Base-by-base conservation (phyloP, 2,888 invertebrate species). In the Synergus itoensis region DNA sequence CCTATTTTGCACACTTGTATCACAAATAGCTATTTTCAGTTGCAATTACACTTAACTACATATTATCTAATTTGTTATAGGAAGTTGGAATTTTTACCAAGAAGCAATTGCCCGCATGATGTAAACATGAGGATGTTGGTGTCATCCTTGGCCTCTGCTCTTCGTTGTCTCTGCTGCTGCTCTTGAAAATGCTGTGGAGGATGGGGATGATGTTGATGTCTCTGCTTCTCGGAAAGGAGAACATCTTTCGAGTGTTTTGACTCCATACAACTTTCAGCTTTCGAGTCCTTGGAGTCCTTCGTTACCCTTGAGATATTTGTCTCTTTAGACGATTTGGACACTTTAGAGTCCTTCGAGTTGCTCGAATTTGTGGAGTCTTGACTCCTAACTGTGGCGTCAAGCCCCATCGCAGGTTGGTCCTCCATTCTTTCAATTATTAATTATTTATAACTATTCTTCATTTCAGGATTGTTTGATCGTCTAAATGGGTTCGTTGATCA, bases 231-330 rank as follows among this genome's bases (percentile, higher is more conserved):
- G 1, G 89, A 85, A n/a, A 92, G 90, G 7, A 92, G 86, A n/a
- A 88, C 86, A 79, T 92, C 92, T 76, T 91, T 91, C 40, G 92
- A 92, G 81, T 91, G 89, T 62, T 91, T 92, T 5, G 91, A 91
- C 48, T 91, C 91, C 43, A 88, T 78, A 45, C 90, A 91, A 78
- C 91, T 91, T 16, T 91, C 91, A 4, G 90, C 85, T 78, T 91
- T 91, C 16, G 88, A 89, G 9, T 87, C 88, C 45, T 82, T 84
- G 0, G 87, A 85, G 18, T 82, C 78, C 28, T 84, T 82, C 16
- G 82, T 81, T 36, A 79, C 79, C 8, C 81, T 80, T 12, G 79
- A 77, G 48, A 67, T 62, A 62, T 76, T 79, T 40, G 85, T 80
- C 40, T 83, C 67, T 78, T 91, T 90, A 40, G 87, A 87, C 28